These are phyloP conservation scores for Acronicta aceris DNA, from an alignment of 2,888 invertebrate species.

Conservation along the genomic window DNA sequence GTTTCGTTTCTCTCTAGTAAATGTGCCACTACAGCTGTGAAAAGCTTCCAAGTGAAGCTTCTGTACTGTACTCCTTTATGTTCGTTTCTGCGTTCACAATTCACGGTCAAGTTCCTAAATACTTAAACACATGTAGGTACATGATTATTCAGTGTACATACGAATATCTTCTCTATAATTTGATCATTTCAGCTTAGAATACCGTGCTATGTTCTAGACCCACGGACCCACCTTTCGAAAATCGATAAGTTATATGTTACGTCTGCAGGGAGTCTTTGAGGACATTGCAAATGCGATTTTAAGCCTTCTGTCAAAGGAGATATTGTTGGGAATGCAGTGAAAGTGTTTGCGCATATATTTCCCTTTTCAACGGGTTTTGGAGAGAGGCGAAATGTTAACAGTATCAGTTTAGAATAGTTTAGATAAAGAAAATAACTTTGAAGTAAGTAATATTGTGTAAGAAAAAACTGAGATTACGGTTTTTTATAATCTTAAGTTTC, in stretches of 20 bases:
- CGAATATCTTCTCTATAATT: not conserved
- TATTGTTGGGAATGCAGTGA: not conserved
- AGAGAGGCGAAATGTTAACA: not conserved
- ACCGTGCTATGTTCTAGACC: not conserved
- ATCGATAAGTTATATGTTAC: constrained; percentile 32
- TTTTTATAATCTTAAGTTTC: too few relatives aligned
- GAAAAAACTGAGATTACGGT: too few relatives aligned
- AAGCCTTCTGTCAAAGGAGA: not conserved
- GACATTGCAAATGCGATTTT: constrained; percentile 13
- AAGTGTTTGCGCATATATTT: constrained; percentile 3
- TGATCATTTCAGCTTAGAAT: not conserved
- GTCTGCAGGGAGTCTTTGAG: constrained; percentile 19
- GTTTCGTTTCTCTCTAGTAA: too few relatives aligned
- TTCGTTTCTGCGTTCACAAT: constrained; percentile 7
- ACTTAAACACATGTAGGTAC: not conserved
- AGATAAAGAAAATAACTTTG: too few relatives aligned
- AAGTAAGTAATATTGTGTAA: too few relatives aligned
- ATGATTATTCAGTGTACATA: not conserved
- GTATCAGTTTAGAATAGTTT: not conserved
- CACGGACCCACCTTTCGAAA: constrained; percentile 15
- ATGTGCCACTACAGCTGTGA: too few relatives aligned
- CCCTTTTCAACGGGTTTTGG: not conserved
- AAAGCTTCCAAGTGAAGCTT: not conserved
- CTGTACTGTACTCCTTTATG: not conserved
- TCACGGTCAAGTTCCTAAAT: constrained; percentile 38